phyloP scores from a whole-genome alignment of 2,888 invertebrate genomes.

The Drosophila bunnanda region DNA sequence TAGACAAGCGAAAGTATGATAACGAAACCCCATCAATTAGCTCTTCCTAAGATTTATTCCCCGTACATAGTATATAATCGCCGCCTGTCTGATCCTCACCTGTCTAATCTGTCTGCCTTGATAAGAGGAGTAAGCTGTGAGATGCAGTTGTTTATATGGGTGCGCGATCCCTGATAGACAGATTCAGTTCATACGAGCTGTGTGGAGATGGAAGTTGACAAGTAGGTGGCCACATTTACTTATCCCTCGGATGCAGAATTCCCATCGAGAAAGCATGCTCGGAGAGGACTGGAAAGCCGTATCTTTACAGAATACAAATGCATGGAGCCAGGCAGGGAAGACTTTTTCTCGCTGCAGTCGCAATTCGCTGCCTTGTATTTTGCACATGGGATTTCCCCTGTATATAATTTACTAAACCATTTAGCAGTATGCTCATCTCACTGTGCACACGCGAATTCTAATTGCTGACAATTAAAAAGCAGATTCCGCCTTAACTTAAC shows the following conservation, averaged over 20 bases:
- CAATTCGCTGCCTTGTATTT: not conserved
- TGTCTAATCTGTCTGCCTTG: conserved; percentile 27
- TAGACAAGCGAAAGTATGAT: not conserved
- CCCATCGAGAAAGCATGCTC: too few relatives aligned
- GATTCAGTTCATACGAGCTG: conserved; percentile 6
- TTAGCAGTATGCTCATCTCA: conserved; percentile 16
- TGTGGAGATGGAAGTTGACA: not conserved
- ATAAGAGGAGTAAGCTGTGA: conserved; percentile 26
- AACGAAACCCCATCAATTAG: conserved; percentile 29
- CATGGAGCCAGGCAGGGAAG: too few relatives aligned
- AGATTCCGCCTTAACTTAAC: not conserved
- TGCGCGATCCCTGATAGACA: not conserved
- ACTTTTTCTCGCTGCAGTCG: too few relatives aligned
- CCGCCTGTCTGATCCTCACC: conserved; percentile 21
- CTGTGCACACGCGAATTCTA: conserved; percentile 17
- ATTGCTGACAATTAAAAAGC: conserved; percentile 15
- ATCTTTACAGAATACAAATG: too few relatives aligned
- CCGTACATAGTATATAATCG: conserved; percentile 4
- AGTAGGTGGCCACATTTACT: not conserved
- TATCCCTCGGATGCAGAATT: too few relatives aligned
- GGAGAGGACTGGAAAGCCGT: too few relatives aligned
- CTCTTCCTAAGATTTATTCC: not conserved
- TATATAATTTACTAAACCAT: not conserved
- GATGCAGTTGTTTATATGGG: conserved; percentile 8
- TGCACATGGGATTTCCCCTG: not conserved